These are phyloP conservation scores for Lipotes vexillifer DNA, from an alignment of 2,113 vertebrate species.

Conservation along the genomic window DNA sequence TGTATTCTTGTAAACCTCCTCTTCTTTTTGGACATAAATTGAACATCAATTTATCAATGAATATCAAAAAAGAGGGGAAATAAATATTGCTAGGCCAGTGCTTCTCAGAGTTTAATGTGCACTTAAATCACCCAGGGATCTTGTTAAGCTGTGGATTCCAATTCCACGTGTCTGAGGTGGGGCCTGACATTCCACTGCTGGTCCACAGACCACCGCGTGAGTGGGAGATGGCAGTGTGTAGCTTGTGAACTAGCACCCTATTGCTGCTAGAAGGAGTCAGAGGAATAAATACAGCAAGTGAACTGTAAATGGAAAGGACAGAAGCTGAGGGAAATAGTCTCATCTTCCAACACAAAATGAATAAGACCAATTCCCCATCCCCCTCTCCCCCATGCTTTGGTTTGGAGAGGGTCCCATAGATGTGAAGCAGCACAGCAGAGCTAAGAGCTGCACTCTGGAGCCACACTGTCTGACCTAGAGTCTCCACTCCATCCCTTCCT, in stretches of 20 bases:
- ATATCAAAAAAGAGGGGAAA: background rate
- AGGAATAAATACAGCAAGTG: background rate
- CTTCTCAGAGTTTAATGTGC: background rate
- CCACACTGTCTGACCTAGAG: background rate
- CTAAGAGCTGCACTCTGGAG: background rate
- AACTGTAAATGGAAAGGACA: background rate
- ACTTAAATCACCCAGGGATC: background rate
- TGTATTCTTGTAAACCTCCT: background rate
- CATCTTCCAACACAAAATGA: background rate
- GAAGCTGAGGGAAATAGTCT: background rate
- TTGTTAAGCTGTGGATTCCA: background rate
- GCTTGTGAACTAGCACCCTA: background rate
- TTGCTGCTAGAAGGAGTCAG: background rate
- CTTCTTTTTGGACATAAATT: background rate
- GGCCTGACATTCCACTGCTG: background rate
- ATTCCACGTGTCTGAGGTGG: background rate
- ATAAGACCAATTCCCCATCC: background rate
- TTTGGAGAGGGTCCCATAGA: background rate
- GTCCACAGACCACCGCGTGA: background rate
- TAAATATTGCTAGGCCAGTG: background rate
- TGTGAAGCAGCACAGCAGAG: background rate
- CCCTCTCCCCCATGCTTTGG: rapidly evolving
- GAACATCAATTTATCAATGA: background rate
- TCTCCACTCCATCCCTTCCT: background rate
- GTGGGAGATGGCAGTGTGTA: rapidly evolving